Evolutionary conservation across 2,888 invertebrate species (phyloP).

Genomic region (Pecten maximus): DNA sequence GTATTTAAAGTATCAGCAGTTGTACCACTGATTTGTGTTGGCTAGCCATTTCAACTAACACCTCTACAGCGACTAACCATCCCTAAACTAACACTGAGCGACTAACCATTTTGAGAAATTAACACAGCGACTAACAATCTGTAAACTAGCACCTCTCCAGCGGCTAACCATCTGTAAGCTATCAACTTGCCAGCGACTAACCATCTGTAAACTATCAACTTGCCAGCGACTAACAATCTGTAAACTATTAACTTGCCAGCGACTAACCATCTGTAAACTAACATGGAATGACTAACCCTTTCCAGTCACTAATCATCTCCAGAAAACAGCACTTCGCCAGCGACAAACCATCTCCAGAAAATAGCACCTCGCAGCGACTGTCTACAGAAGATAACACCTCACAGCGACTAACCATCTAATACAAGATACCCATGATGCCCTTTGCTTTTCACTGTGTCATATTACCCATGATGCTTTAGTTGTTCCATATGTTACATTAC

Average conservation of each 20-base stretch:
- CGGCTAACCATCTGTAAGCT: neutral
- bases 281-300: no score
- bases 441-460: no score
- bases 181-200: neutral
- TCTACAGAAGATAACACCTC: neutral
- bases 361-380: neutral
- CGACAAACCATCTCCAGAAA: neutral
- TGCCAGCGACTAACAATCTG: neutral
- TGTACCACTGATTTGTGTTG: constrained; percentile 73
- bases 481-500: no score
- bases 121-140: neutral
- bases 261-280: neutral
- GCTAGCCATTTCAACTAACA: neutral
- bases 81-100: no score
- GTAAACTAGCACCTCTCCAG: neutral
- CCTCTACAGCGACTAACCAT: neutral
- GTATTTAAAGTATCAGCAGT: constrained; percentile 68
- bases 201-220: neutral
- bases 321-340: neutral
- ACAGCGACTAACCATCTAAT: neutral
- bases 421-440: no score
- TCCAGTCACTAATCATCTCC: neutral
- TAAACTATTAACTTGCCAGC: neutral
- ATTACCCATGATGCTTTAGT: no score
- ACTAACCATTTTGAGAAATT: neutral